Evolutionary conservation across 2,888 invertebrate genomes (phyloP), one percentile per base, ranked within the genome.

Genomic region (Leucania comma): DNA sequence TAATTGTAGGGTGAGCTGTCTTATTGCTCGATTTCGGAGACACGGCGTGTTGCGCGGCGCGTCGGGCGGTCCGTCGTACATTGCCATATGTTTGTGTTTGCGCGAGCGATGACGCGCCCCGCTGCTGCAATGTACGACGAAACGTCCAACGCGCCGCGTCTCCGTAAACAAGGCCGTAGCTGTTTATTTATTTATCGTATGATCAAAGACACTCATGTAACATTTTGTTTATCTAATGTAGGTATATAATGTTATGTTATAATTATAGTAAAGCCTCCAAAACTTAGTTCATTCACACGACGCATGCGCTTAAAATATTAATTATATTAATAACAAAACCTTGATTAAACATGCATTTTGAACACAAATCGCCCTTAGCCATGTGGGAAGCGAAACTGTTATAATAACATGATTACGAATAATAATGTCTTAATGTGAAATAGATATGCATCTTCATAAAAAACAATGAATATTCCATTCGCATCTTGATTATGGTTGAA

Each of bases 361-460:
- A 67, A 48, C 32, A 61, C 48, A 73, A 65, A 64, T 62, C 65
- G 68, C 64, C 78, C 82, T 61, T 68, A 73, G 67, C 42, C 64
- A 68, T 61, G 82, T 71, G 74, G 81, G 82, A 82, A 75, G 66
- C 8, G 53, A 61, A 51, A 60, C 50, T 54, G 54, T 67, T 50
- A 53, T 71, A 66, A 65, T 60, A 63, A 72, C 26, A 66, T 74
- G 26, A 68, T 74, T 74, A 80, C 50, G 24, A 75, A 59, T 48
- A 78, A 59, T 75, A 64, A 78, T 78, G 65, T 78, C 68, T 76
- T 78, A 83, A 81, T 78, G 72, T 81, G 60, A 77, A 79, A 61
- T 68, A 85, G 84, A 86, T 86, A 75, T 54, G 62, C 61, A 88
- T 86, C 85, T 81, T 65, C 10, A 60, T 17, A 71, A 50, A n/a